Evolutionary conservation across 1,140 invertebrate genomes (phyloP), one percentile per base, ranked within the genome.

Genomic region (Dreissena polymorpha): DNA sequence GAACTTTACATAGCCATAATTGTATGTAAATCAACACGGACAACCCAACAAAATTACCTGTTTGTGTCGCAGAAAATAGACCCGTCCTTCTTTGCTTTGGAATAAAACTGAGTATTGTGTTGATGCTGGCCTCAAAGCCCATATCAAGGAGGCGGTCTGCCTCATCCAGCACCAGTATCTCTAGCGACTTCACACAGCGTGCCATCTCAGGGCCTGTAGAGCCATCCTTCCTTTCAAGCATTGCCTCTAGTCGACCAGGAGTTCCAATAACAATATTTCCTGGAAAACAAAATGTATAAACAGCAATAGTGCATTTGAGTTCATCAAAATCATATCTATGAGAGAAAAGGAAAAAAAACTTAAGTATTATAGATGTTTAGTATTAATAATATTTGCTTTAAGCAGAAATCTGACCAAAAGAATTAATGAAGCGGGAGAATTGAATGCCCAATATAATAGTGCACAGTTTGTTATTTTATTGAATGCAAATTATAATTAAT

Each of bases 31-130:
- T 39, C 39, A 39, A 39, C 3, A 39, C 8, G 3, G 8, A 5
- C 39, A 5, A 39, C 39, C 39, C 8, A 39, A 8, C 39, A 5
- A 39, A 50, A 3, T 12, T 82, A 82, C 79, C 79, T 0, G 98
- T 99, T 93, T 99, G 98, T 21, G 99, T 99, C 10, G 99, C 99
- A 39, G 98, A 99, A 93, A 99, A 99, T 23, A 99, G 94, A 0
- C 98, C 98, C 0, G 99, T 99, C 89, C 98, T 94, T 86, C 99
- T 93, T 90, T 99, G 97, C 75, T 98, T 96, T 0, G 99, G 99
- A 65, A 99, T 93, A 92, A 96, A 97, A 88, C 95, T 95, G 0
- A 99, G 94, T 88, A 99, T 99, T 60, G 95, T 96, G 86, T 97
- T 97, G 0, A 99, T 93, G 21, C 96, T 94, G 12, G 94, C 93